Conservation (phyloP, 2,888 invertebrate genomes). For the Drosophila kambysellisi region DNA sequence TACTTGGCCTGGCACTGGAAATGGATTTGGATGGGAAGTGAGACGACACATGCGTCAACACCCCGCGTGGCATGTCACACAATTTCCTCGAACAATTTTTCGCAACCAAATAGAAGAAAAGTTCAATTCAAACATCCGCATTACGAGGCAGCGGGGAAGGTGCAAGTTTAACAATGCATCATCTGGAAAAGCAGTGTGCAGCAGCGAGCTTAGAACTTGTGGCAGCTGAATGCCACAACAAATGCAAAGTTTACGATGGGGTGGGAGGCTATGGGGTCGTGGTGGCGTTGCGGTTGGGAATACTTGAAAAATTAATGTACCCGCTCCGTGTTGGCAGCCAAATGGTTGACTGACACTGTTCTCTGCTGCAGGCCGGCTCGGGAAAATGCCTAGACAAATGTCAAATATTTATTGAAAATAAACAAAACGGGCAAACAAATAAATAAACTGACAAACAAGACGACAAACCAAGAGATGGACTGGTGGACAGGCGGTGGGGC, state of each 20-base stretch:
- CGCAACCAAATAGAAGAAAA: slow-evolving; percentile 62
- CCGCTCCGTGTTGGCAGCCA: slow-evolving; percentile 69
- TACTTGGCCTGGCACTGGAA: slow-evolving; percentile 20
- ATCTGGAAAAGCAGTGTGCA: slow-evolving; percentile 25
- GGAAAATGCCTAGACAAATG: slow-evolving; percentile 80
- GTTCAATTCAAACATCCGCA: slow-evolving; percentile 70
- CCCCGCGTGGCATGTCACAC: slow-evolving; percentile 46
- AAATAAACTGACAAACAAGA: slow-evolving; percentile 78
- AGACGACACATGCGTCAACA: slow-evolving; percentile 62
- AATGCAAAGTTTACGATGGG: slow-evolving; percentile 22
- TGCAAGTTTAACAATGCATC: slow-evolving; percentile 45
- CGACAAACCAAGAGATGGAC: slow-evolving; percentile 36
- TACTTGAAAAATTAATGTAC: slow-evolving; percentile 79
- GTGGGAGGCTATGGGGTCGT: not conserved
- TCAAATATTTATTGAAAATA: slow-evolving; percentile 81
- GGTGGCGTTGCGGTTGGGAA: slow-evolving; percentile 13
- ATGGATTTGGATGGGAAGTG: slow-evolving; percentile 16
- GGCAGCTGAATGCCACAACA: slow-evolving; percentile 38
- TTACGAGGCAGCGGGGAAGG: slow-evolving; percentile 9
- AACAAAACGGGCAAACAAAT: slow-evolving; percentile 71
- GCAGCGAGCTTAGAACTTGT: slow-evolving; percentile 37
- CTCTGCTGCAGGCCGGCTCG: slow-evolving; percentile 43
- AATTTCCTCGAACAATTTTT: slow-evolving; percentile 54
- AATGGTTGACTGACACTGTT: slow-evolving; percentile 57
- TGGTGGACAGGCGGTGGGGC: not conserved